phyloP scores from a whole-genome alignment of 1,140 invertebrate species.

The Plutomurus gul region DNA sequence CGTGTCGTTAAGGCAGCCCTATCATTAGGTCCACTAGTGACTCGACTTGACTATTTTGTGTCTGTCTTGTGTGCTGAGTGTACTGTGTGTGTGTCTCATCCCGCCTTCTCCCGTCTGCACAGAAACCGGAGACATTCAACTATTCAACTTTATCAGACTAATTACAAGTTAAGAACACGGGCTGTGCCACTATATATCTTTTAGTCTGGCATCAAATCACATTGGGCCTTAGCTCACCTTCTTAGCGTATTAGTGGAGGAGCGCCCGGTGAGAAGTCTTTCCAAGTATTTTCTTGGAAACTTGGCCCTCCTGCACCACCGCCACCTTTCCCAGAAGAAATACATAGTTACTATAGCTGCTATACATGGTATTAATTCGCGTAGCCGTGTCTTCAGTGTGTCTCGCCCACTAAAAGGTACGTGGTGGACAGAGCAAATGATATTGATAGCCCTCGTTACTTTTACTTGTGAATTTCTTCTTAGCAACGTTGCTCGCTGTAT shows the following conservation, averaged over 20 bases:
- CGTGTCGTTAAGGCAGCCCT: conserved; percentile 5
- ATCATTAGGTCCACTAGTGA: conserved; percentile 21
- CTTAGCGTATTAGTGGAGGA: too few species aligned
- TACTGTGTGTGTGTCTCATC: background rate
- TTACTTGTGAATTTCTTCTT: background rate
- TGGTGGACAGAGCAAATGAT: too few species aligned
- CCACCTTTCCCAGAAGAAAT: too few species aligned
- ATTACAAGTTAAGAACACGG: conserved; percentile 35
- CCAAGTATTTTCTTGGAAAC: too few species aligned
- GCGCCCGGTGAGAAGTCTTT: too few species aligned
- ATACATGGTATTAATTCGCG: too few species aligned
- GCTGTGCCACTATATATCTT: conserved; percentile 12
- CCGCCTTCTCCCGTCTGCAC: background rate
- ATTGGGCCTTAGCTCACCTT: background rate
- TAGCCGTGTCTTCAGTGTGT: too few species aligned
- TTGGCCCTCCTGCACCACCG: too few species aligned
- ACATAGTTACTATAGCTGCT: too few species aligned
- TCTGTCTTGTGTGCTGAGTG: too few species aligned
- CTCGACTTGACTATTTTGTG: too few species aligned
- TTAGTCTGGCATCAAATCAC: background rate
- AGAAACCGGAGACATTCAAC: conserved; percentile 12
- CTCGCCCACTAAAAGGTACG: too few species aligned
- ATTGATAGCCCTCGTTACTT: background rate
- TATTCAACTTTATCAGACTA: conserved; percentile 33
- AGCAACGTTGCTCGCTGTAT: background rate